These are phyloP conservation scores for Aptenodytes forsteri DNA, from an alignment of 2,113 vertebrate genomes.

Conservation along the genomic window DNA sequence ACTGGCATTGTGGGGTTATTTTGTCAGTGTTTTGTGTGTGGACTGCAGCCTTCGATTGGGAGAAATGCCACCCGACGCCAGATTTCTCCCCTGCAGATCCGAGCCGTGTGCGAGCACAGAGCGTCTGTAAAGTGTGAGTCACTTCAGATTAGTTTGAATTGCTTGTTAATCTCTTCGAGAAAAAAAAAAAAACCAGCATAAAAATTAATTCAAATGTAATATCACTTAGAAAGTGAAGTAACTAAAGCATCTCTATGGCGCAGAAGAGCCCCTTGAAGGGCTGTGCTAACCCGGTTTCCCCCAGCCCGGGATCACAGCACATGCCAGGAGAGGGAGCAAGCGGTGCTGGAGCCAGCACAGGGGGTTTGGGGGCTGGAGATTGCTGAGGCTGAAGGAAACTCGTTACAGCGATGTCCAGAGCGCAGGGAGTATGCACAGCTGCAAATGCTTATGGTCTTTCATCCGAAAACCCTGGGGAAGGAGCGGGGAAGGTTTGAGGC, in stretches of 20 bases:
- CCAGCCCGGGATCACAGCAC: too few species aligned
- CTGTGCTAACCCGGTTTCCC: background rate
- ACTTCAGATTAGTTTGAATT: conserved; percentile 13
- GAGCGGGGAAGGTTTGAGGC: background rate
- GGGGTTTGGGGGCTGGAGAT: background rate
- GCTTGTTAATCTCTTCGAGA: background rate
- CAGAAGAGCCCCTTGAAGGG: background rate
- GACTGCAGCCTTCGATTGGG: background rate
- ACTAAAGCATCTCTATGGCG: background rate
- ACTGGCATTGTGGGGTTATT: background rate
- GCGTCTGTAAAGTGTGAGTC: conserved; percentile 16
- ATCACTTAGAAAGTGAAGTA: background rate
- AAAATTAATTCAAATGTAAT: background rate
- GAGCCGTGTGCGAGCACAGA: background rate
- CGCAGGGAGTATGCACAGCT: fast-evolving
- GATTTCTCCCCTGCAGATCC: background rate
- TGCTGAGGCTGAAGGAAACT: background rate
- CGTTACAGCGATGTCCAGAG: background rate
- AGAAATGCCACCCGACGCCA: background rate
- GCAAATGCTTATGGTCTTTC: background rate
- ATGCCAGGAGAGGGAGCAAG: background rate
- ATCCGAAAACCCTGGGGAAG: background rate
- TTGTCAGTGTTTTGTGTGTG: background rate
- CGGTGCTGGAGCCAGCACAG: background rate
- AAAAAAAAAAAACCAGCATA: too few species aligned